Conservation (phyloP, 2,113 vertebrate genomes). For the Procapra przewalskii region DNA sequence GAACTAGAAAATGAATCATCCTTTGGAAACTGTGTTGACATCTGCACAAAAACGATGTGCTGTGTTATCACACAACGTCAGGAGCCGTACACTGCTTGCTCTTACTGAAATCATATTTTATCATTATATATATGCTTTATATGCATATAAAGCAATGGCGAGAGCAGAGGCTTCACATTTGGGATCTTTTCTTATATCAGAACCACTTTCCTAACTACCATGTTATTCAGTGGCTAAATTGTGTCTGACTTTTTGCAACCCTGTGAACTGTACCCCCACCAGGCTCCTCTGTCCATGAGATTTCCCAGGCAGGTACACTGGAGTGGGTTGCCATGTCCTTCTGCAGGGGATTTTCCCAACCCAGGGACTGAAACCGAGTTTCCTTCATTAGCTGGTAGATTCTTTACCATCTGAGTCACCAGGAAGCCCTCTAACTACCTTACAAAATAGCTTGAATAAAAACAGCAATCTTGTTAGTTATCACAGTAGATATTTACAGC, state of each 20-base stretch:
- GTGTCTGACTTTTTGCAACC: neutral
- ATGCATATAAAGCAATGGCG: neutral
- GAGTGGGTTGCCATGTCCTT: neutral
- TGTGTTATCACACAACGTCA: neutral
- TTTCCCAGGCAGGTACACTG: neutral
- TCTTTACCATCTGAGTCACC: neutral
- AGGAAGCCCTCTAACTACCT: neutral
- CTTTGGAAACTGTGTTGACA: neutral
- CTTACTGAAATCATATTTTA: neutral
- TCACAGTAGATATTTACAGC: neutral
- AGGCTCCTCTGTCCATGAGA: neutral
- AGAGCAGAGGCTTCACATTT: neutral
- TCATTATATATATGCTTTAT: neutral
- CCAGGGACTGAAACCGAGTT: neutral
- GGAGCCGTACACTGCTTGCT: neutral
- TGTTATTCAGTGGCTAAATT: neutral
- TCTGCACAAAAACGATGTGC: neutral
- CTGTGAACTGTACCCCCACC: neutral
- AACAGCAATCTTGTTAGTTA: neutral
- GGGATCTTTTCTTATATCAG: neutral
- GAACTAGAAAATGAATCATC: neutral
- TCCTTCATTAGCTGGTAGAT: neutral
- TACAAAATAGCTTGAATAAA: neutral
- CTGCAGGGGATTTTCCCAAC: neutral
- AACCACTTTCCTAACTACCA: neutral